Evolutionary conservation across 1,140 invertebrate genomes (phyloP).

Genomic region (Drosophila kanapiae): DNA sequence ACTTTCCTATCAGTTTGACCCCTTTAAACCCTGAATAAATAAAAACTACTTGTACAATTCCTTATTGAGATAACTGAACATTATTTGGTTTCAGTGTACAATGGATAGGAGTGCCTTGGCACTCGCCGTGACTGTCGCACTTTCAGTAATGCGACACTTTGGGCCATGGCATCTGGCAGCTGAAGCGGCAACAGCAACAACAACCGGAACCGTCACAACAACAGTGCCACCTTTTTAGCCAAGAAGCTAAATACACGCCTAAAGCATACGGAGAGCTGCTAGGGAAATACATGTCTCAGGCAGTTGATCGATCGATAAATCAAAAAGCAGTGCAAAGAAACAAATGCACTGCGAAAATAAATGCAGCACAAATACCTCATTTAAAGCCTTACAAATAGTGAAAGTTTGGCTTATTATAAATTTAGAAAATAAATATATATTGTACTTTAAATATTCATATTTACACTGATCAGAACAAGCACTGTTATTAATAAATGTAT

Average conservation of each 20-base stretch:
- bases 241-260: constrained; percentile 43
- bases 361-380: not conserved
- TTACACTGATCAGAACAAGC: too few species aligned
- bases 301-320: constrained; percentile 32
- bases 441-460: too few species aligned
- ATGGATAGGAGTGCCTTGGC: constrained; percentile 7
- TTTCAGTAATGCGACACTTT: constrained; percentile 81
- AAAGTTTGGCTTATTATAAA: too few species aligned
- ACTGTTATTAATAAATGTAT: too few species aligned
- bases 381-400: not conserved
- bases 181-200: constrained; percentile 5
- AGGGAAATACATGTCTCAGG: constrained; percentile 15
- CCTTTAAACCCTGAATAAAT: too few species aligned
- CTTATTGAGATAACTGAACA: not conserved
- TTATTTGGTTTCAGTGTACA: not conserved
- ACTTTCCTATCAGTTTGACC: not conserved
- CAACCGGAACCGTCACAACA: constrained; percentile 20
- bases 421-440: too few species aligned
- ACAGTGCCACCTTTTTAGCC: constrained; percentile 28
- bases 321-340: not conserved
- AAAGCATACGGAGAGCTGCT: constrained; percentile 2
- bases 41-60: too few species aligned
- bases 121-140: constrained; percentile 40
- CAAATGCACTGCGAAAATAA: not conserved
- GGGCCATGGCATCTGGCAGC: constrained; percentile 55